phyloP scores from a whole-genome alignment of 1,140 invertebrate species.

The Elysia chlorotica region DNA sequence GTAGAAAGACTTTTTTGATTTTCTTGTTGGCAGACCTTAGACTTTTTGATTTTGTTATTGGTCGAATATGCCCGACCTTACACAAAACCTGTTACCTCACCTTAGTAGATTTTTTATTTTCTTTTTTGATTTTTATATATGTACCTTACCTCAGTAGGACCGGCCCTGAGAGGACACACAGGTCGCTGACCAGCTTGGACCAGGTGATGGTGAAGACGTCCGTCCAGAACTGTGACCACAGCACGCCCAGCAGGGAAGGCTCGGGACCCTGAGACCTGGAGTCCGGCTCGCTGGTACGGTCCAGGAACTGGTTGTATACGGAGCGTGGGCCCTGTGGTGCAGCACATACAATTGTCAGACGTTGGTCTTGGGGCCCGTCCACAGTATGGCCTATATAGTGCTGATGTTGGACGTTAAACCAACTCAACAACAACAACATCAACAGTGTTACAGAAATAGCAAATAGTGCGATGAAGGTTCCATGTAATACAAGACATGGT shows the following conservation, averaged over 20 bases:
- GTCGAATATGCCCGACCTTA: too few relatives aligned
- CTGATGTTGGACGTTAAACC: background rate
- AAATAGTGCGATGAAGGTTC: too few relatives aligned
- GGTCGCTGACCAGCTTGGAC: conserved; percentile 10
- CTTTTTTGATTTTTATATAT: too few relatives aligned
- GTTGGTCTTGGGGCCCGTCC: background rate
- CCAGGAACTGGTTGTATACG: conserved; percentile 16
- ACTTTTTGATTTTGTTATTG: too few relatives aligned
- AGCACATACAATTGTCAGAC: too few relatives aligned
- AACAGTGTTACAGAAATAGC: too few relatives aligned
- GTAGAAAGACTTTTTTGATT: too few relatives aligned
- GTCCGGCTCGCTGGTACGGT: background rate
- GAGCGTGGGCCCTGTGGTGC: background rate
- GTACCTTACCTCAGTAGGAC: conserved; percentile 16
- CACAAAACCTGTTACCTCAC: too few relatives aligned
- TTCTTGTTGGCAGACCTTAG: too few relatives aligned
- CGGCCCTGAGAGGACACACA: background rate
- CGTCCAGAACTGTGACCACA: conserved; percentile 18
- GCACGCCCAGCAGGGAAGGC: conserved; percentile 15
- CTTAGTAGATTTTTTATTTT: too few relatives aligned
- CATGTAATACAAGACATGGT: too few relatives aligned
- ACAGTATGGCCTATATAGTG: background rate
- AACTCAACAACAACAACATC: background rate
- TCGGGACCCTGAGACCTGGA: background rate
- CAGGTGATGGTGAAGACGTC: background rate